These are phyloP conservation scores for Latheticus oryzae DNA, from an alignment of 2,888 invertebrate genomes.

Conservation along the genomic window DNA sequence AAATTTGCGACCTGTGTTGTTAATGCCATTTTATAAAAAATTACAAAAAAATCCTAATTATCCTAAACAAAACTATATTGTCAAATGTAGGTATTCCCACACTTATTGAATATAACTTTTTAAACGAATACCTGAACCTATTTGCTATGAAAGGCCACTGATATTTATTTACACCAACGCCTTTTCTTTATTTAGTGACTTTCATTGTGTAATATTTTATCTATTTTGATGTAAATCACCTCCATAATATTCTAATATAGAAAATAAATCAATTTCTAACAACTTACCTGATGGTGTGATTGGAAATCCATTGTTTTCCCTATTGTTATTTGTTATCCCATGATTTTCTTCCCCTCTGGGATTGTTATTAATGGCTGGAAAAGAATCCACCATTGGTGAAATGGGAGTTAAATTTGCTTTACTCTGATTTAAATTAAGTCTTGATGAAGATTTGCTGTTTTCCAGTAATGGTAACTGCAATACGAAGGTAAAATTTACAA, in stretches of 20 bases:
- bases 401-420: slow-evolving; percentile 59
- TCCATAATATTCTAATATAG: too few relatives aligned
- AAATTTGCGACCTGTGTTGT: too few relatives aligned
- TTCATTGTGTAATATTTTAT: slow-evolving; percentile 3
- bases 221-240: too few relatives aligned
- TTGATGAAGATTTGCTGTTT: slow-evolving; percentile 60
- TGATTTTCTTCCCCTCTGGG: slow-evolving; percentile 54
- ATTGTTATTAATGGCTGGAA: slow-evolving; percentile 64
- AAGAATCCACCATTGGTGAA: slow-evolving; percentile 60
- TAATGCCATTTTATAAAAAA: too few relatives aligned
- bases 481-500: too few relatives aligned
- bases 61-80: slow-evolving; percentile 3
- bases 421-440: slow-evolving; percentile 59
- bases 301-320: slow-evolving; percentile 58
- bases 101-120: too few relatives aligned
- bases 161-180: slow-evolving; percentile 4
- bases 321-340: slow-evolving; percentile 60
- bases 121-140: too few relatives aligned
- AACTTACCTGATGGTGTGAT: slow-evolving; percentile 62
- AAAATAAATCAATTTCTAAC: neutral
- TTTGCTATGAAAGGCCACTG: too few relatives aligned
- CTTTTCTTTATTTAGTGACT: neutral
- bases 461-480: slow-evolving; percentile 63
- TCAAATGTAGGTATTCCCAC: slow-evolving; percentile 20
- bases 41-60: too few relatives aligned